These are phyloP conservation scores for Pelodiscus sinensis DNA, from an alignment of 2,113 vertebrate species.

Conservation along the genomic window DNA sequence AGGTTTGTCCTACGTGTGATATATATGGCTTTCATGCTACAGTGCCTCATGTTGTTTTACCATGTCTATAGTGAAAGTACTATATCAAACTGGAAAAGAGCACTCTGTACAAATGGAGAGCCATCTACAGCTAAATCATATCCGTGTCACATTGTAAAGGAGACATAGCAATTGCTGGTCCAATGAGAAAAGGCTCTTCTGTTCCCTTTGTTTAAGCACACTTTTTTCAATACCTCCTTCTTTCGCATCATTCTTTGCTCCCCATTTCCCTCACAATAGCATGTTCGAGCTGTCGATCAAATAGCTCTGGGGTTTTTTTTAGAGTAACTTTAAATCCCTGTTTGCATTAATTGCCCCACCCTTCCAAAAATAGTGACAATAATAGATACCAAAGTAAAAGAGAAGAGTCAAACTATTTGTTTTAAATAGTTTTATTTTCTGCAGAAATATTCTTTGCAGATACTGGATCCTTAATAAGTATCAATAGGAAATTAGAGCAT, in stretches of 20 bases:
- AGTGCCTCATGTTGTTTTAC: neutral
- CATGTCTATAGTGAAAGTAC: neutral
- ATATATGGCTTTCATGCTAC: neutral
- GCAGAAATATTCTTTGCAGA: neutral
- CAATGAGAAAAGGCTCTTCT: fast-evolving
- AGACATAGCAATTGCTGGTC: neutral
- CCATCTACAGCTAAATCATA: neutral
- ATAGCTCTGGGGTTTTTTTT: neutral
- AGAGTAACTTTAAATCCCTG: neutral
- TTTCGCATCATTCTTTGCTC: neutral
- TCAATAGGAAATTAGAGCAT: constrained; percentile 8
- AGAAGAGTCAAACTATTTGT: neutral
- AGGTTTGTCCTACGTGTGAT: neutral
- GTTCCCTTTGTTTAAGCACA: neutral
- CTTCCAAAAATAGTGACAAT: neutral
- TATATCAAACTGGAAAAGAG: neutral
- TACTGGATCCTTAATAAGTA: constrained; percentile 7
- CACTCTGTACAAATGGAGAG: neutral
- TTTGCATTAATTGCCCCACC: neutral
- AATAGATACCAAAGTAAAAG: neutral
- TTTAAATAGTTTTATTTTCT: neutral
- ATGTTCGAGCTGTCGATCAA: neutral
- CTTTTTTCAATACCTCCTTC: neutral
- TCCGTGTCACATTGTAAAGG: neutral
- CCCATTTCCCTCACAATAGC: neutral